phyloP scores from a whole-genome alignment of 2,113 vertebrate species.

The Corynorhinus townsendii region DNA sequence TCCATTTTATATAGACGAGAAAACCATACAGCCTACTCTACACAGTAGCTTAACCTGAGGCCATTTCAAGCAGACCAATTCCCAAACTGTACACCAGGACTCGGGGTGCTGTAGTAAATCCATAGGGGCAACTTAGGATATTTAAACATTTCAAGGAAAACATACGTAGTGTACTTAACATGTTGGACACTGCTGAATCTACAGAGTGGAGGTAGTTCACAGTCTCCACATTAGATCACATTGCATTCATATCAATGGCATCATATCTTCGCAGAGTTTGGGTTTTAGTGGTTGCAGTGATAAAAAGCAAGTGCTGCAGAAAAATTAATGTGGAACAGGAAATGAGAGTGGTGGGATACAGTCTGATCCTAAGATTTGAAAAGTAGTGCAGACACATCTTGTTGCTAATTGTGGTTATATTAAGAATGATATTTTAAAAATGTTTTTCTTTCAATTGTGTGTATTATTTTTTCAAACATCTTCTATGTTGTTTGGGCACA shows the following conservation, averaged over 20 bases:
- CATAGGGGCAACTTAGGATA: background rate
- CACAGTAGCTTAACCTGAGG: background rate
- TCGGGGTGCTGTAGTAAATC: background rate
- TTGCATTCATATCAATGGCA: background rate
- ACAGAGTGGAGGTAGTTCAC: background rate
- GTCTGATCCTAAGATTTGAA: background rate
- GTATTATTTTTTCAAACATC: background rate
- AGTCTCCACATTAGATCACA: background rate
- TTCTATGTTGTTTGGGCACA: background rate
- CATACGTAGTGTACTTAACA: background rate
- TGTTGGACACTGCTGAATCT: background rate
- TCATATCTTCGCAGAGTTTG: background rate
- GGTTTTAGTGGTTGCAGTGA: background rate
- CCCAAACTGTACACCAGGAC: background rate
- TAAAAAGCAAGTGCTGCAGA: background rate
- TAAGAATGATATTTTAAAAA: background rate
- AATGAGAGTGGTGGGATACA: background rate
- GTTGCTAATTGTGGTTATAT: background rate
- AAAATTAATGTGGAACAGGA: conserved; percentile 19
- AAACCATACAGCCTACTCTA: background rate
- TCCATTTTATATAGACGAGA: background rate
- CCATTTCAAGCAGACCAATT: background rate
- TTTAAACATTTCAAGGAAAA: background rate
- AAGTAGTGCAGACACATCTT: background rate
- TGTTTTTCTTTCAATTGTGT: background rate